These are phyloP conservation scores for Onthophagus sagittarius DNA, from an alignment of 2,888 invertebrate species.

Conservation along the genomic window DNA sequence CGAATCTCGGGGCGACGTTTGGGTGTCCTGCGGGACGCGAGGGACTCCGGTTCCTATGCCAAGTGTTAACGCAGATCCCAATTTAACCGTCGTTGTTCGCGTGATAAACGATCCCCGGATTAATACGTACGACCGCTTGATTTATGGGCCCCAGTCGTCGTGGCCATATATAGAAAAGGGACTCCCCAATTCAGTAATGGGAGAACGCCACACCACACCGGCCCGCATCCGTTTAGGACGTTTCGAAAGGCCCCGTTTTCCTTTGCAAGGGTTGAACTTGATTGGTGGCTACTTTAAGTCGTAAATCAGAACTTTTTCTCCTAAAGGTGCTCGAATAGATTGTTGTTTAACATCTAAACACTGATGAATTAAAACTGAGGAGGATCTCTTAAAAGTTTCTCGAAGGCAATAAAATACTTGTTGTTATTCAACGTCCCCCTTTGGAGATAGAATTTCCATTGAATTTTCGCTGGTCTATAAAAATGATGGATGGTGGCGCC, in stretches of 20 bases:
- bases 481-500: neutral
- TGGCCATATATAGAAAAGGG: neutral
- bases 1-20: neutral
- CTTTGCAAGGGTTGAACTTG: neutral
- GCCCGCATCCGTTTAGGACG: neutral
- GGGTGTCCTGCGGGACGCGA: neutral
- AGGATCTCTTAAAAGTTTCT: neutral
- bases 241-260: neutral
- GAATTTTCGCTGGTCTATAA: neutral
- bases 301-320: neutral
- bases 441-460: neutral
- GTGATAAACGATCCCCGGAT: conserved; percentile 10
- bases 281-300: neutral
- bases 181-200: neutral
- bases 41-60: neutral
- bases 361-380: too few relatives aligned
- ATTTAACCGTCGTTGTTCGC: neutral
- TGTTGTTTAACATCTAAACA: too few relatives aligned
- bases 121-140: conserved; percentile 2
- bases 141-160: neutral
- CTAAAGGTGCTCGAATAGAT: neutral
- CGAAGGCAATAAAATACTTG: neutral
- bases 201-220: neutral
- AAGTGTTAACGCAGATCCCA: neutral
- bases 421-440: neutral